phyloP scores from a whole-genome alignment of 2,113 vertebrate genomes.

The Hydrolagus affinis region DNA sequence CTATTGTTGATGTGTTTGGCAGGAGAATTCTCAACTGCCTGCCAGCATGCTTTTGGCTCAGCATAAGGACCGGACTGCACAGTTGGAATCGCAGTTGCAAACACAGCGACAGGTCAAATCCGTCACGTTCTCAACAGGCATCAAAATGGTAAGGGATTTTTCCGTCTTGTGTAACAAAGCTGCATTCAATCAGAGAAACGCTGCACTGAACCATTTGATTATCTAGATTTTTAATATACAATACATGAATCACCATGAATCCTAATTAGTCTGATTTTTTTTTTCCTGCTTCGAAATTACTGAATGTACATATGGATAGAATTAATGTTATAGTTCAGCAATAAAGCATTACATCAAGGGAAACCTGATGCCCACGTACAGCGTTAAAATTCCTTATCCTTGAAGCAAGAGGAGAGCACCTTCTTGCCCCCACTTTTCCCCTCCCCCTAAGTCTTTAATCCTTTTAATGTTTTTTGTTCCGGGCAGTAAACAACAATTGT shows the following conservation, averaged over 20 bases:
- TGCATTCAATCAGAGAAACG: background rate
- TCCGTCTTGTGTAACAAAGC: background rate
- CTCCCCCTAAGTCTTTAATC: no score
- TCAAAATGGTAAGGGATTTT: conserved; percentile 77
- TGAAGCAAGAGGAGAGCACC: background rate
- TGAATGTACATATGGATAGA: background rate
- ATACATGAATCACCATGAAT: background rate
- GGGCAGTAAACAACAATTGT: no score
- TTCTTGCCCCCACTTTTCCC: no score
- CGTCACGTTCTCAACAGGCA: conserved; percentile 88
- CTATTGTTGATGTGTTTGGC: conserved; percentile 35
- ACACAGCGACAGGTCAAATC: conserved; percentile 82
- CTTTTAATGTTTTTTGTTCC: no score
- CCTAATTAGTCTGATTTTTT: background rate
- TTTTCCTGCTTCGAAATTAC: background rate
- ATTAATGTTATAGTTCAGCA: conserved; percentile 6
- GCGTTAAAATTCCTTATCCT: conserved; percentile 13
- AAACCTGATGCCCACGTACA: background rate
- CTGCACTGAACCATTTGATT: background rate
- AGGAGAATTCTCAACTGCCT: conserved; percentile 88
- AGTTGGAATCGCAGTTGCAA: conserved; percentile 81
- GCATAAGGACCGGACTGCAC: conserved; percentile 81
- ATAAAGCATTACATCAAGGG: background rate
- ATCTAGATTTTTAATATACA: background rate
- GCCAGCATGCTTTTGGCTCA: conserved; percentile 84